Evolutionary conservation across 2,888 invertebrate species (phyloP).

Genomic region (Nemoura dubitans): DNA sequence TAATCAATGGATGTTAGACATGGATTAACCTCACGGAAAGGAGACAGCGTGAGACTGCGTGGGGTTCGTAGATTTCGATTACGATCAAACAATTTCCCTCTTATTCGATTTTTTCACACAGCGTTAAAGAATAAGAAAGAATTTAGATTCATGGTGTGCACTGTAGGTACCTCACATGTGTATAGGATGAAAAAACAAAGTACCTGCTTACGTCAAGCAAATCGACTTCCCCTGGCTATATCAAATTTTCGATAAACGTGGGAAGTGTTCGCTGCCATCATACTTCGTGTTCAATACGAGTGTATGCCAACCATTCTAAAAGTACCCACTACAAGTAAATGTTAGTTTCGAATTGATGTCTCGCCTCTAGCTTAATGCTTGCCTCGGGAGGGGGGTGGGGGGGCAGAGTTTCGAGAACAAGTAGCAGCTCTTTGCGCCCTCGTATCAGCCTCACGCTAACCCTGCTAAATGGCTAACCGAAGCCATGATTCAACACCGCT

Average conservation of each 20-base stretch:
- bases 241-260: background rate
- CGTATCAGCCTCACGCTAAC: background rate
- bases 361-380: background rate
- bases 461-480: background rate
- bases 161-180: no score
- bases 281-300: background rate
- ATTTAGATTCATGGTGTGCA: no score
- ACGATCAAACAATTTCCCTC: no score
- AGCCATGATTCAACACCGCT: background rate
- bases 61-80: no score
- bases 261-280: background rate
- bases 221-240: background rate
- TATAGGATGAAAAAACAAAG: background rate
- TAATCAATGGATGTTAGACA: no score
- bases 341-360: background rate
- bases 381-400: background rate
- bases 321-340: background rate
- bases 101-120: no score
- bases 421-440: no score
- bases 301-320: background rate
- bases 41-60: no score
- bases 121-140: no score
- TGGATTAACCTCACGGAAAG: no score
- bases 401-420: background rate
- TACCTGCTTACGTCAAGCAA: background rate